A percentile compares a stretch with the other conserved stretches of the same genome.
Conservation (phyloP, 2,113 vertebrate species). For the Tetrax tetrax region DNA sequence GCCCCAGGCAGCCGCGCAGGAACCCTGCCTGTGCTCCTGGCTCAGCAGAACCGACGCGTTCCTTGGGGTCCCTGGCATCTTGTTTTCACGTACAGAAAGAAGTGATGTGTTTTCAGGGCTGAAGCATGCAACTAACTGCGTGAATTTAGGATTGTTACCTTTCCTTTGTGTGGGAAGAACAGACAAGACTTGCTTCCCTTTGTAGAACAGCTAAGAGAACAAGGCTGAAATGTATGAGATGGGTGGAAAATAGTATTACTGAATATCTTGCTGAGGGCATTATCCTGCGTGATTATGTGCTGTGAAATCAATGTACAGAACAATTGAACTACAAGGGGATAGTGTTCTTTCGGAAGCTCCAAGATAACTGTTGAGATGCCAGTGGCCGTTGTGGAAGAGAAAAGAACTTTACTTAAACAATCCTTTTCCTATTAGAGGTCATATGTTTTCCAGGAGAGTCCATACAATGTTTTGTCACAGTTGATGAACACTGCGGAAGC, state of each 20-base stretch:
- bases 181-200: neutral
- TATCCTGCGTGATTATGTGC: neutral
- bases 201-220: neutral
- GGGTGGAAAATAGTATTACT: neutral
- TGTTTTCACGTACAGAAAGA: neutral
- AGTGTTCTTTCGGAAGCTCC: neutral
- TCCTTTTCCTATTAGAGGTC: neutral
- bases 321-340: neutral
- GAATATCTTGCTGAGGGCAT: no score
- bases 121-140: neutral
- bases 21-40: no score
- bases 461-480: neutral
- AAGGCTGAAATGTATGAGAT: neutral
- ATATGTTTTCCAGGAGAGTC: neutral
- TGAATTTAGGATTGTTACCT: neutral
- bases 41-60: fast-evolving
- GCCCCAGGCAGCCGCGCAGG: neutral
- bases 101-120: neutral
- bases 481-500: fast-evolving
- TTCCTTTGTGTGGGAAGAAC: neutral
- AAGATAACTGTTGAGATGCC: neutral
- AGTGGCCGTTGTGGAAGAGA: neutral
- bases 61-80: neutral
- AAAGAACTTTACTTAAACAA: neutral
- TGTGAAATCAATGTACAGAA: neutral